Evolutionary conservation across 2,888 invertebrate genomes (phyloP).

Genomic region (Tiphia femorata): DNA sequence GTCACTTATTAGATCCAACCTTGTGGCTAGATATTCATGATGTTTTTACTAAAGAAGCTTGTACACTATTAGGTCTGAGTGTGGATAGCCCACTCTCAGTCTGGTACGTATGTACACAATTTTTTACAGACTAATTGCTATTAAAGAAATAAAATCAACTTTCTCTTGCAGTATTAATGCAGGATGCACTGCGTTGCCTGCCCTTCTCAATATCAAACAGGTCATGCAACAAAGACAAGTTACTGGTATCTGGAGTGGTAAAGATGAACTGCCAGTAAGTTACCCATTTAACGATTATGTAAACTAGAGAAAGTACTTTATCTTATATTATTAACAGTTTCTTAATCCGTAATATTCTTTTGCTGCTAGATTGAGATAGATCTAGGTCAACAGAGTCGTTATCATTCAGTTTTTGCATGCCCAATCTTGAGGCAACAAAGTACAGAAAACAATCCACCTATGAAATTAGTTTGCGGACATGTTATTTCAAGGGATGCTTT

Average conservation of each 20-base stretch:
- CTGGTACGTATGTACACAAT: conserved; percentile 70
- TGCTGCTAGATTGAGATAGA: conserved; percentile 90
- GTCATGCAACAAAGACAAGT: conserved; percentile 92
- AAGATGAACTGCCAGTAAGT: conserved; percentile 94
- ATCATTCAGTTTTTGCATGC: conserved; percentile 99
- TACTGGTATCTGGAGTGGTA: conserved; percentile 93
- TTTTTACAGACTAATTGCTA: not conserved
- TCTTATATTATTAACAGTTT: not conserved
- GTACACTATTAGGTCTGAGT: conserved; percentile 89
- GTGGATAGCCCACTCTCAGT: conserved; percentile 92
- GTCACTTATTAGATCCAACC: conserved; percentile 79
- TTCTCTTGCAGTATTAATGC: conserved; percentile 80
- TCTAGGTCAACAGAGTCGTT: conserved; percentile 89
- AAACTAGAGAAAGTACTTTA: too few relatives aligned
- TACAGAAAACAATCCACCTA: conserved; percentile 96
- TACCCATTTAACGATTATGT: too few relatives aligned
- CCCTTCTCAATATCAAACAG: conserved; percentile 93
- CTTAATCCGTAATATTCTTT: not conserved
- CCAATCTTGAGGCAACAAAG: conserved; percentile 98
- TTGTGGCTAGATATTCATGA: conserved; percentile 87
- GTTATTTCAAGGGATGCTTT: conserved; percentile 98
- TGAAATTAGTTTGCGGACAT: conserved; percentile 97
- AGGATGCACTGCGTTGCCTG: conserved; percentile 94
- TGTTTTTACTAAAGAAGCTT: conserved; percentile 92
- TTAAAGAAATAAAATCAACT: not conserved